Conservation (phyloP, 1,140 invertebrate species). For the Pentalonia nigronervosa region DNA sequence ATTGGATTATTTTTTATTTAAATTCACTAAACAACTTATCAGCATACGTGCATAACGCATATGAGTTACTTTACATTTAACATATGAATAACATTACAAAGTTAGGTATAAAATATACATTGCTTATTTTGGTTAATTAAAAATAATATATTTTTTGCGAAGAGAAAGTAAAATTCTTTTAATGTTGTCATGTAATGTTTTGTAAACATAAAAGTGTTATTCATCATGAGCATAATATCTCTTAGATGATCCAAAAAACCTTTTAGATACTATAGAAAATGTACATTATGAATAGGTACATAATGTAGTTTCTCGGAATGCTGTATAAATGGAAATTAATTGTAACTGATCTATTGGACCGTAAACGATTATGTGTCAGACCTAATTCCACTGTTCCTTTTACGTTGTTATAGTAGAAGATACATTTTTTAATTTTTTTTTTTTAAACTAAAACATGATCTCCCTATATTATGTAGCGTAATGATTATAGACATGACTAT, state of each 20-base stretch:
- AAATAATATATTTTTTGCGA: not conserved
- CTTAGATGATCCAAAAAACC: not conserved
- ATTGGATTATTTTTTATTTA: not conserved
- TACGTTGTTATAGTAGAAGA: not conserved
- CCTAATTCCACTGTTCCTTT: not conserved
- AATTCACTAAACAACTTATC: not conserved
- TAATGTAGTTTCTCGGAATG: not conserved
- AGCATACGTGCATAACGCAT: not conserved
- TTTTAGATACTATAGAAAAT: not conserved
- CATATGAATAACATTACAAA: not conserved
- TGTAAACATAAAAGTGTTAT: not conserved
- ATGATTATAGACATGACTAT: conserved; percentile 1
- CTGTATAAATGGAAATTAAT: conserved; percentile 27
- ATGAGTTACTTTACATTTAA: not conserved
- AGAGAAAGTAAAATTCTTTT: not conserved
- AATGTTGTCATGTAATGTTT: not conserved
- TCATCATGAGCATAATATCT: not conserved
- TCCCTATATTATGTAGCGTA: not conserved
- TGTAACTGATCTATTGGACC: conserved; percentile 19
- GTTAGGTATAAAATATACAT: not conserved
- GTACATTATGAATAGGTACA: not conserved
- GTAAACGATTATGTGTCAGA: conserved; percentile 31
- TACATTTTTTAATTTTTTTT: not conserved
- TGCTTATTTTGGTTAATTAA: not conserved
- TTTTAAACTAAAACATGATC: conserved; percentile 33